These are phyloP conservation scores for Petromus typicus DNA, from an alignment of 2,113 vertebrate genomes.

Conservation along the genomic window DNA sequence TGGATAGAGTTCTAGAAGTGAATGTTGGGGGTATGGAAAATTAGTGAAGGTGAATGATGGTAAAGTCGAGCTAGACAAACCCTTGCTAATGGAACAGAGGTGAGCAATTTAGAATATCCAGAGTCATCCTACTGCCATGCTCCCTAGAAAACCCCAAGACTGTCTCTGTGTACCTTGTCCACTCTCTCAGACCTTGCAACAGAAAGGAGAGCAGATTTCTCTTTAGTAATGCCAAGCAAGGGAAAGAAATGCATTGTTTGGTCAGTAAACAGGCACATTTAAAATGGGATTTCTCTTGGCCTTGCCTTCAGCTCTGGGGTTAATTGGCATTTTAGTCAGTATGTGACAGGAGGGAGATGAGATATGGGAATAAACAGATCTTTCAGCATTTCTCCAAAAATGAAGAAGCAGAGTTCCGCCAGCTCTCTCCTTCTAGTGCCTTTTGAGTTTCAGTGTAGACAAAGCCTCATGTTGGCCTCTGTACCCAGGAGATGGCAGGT, in stretches of 20 bases:
- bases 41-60: slow-evolving; percentile 22
- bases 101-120: neutral
- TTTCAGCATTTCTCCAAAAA: neutral
- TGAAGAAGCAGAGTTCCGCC: neutral
- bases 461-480: neutral
- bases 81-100: neutral
- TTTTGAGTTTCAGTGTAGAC: neutral
- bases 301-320: neutral
- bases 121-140: neutral
- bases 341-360: slow-evolving; percentile 7
- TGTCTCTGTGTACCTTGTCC: neutral
- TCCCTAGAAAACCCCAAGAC: neutral
- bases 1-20: neutral
- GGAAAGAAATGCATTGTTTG: neutral
- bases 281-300: slow-evolving; percentile 42
- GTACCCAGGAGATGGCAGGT: neutral
- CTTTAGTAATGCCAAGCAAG: neutral
- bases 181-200: neutral
- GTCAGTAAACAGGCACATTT: neutral
- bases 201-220: neutral
- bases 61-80: neutral
- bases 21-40: neutral
- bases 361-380: neutral
- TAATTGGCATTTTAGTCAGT: slow-evolving; percentile 33
- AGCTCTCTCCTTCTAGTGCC: neutral